A percentile compares a stretch with the other conserved stretches of the same genome.
Evolutionary conservation across 2,888 invertebrate species (phyloP).

Genomic region (Chymomyza fuscimana): DNA sequence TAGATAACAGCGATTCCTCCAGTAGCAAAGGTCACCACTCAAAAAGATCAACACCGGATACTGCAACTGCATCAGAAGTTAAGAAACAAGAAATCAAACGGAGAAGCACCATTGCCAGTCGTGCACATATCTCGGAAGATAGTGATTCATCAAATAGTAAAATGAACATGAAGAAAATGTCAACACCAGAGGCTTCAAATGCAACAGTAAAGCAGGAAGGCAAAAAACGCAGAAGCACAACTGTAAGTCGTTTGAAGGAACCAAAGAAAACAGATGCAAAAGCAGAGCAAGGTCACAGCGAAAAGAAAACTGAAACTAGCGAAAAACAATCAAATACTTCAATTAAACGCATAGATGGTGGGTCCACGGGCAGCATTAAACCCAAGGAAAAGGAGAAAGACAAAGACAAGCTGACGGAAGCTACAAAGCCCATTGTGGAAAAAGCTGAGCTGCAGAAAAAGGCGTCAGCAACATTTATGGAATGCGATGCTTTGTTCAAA

Average conservation of each 20-base stretch:
- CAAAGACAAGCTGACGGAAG: conserved; percentile 4
- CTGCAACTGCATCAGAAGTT: not conserved
- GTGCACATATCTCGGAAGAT: not conserved
- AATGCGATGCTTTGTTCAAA: conserved; percentile 58
- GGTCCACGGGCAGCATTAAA: not conserved
- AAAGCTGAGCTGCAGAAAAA: not conserved
- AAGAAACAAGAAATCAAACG: not conserved
- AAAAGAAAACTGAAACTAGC: not conserved
- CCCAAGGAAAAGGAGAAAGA: not conserved
- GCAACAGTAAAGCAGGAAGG: too few relatives aligned
- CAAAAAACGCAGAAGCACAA: not conserved
- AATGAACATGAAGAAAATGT: not conserved
- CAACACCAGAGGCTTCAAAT: not conserved
- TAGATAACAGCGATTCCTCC: not conserved
- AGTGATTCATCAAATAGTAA: not conserved
- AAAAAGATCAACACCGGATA: not conserved
- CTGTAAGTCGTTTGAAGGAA: not conserved
- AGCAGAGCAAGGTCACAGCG: not conserved
- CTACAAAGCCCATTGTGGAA: not conserved
- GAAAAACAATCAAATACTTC: not conserved
- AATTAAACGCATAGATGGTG: not conserved
- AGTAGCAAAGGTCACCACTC: not conserved
- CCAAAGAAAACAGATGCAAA: not conserved
- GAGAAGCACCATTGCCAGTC: not conserved
- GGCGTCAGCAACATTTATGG: conserved; percentile 24